Percentiles rank a stretch among this genome's conserved stretches.
phyloP scores from a whole-genome alignment of 2,113 vertebrate species.

The Lonchura striata region DNA sequence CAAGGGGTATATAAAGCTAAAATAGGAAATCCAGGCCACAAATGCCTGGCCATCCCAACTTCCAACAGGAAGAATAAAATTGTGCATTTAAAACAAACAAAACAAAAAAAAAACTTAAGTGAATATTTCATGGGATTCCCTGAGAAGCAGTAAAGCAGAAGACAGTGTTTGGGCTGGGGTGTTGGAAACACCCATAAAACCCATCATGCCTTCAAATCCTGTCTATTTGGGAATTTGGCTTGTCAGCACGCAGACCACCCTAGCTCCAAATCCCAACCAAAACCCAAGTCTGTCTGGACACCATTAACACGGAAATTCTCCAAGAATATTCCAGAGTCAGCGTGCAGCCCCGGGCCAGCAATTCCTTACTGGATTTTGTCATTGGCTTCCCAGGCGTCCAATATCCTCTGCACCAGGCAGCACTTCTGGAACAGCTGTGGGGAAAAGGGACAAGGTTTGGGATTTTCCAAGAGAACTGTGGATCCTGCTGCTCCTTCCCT shows the following conservation, averaged over 20 bases:
- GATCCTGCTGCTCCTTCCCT: not conserved
- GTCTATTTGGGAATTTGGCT: accelerated
- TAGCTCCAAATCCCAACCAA: not conserved
- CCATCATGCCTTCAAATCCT: not conserved
- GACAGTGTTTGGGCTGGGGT: accelerated
- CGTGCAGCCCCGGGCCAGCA: accelerated
- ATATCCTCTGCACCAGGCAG: conserved; percentile 89
- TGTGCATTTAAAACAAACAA: not conserved
- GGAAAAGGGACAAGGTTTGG: not conserved
- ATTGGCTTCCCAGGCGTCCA: conserved; percentile 96
- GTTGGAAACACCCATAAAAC: not conserved
- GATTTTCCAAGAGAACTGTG: not conserved
- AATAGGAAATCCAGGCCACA: not conserved
- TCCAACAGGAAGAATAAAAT: not conserved
- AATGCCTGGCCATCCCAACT: not conserved
- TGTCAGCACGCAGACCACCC: not conserved
- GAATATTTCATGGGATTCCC: not conserved
- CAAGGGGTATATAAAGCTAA: not conserved
- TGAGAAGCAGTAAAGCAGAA: not conserved
- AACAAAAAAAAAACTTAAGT: not conserved
- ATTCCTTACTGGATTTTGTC: conserved; percentile 90
- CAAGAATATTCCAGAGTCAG: not conserved
- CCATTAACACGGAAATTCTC: accelerated
- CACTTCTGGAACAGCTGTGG: conserved; percentile 92
- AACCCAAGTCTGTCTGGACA: accelerated